phyloP scores from a whole-genome alignment of 2,888 invertebrate genomes.

The Elgonia sp. region DNA sequence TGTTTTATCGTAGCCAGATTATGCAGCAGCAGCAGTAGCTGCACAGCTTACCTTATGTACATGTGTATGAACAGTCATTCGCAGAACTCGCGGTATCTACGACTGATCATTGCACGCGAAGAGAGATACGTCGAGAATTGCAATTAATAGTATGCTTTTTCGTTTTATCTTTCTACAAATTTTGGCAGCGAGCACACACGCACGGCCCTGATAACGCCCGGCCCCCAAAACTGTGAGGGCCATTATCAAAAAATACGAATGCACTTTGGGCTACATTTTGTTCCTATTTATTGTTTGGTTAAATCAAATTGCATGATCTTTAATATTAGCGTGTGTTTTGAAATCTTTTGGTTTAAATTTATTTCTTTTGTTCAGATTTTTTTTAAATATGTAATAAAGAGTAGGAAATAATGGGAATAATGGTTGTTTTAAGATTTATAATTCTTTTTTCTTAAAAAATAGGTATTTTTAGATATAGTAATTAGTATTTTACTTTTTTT shows the following conservation, averaged over 20 bases:
- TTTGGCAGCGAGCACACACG: slow-evolving; percentile 54
- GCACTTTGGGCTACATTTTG: no score
- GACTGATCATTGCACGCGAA: slow-evolving; percentile 71
- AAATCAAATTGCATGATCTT: no score
- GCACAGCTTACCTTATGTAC: slow-evolving; percentile 62
- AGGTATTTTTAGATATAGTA: no score
- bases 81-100: slow-evolving; percentile 65
- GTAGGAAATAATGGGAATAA: no score
- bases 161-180: slow-evolving; percentile 67
- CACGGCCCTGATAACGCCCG: slow-evolving; percentile 38
- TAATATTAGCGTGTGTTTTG: no score
- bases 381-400: no score
- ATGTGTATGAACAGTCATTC: slow-evolving; percentile 68
- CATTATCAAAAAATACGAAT: not conserved
- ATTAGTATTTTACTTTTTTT: no score
- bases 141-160: slow-evolving; percentile 69
- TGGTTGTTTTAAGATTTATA: no score
- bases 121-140: slow-evolving; percentile 54
- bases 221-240: slow-evolving; percentile 4
- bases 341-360: no score
- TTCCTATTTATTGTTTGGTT: no score
- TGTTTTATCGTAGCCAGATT: slow-evolving; percentile 84
- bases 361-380: no score
- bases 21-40: slow-evolving; percentile 72
- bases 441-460: no score